phyloP scores from a whole-genome alignment of 2,113 vertebrate genomes.

The Gadus macrocephalus region DNA sequence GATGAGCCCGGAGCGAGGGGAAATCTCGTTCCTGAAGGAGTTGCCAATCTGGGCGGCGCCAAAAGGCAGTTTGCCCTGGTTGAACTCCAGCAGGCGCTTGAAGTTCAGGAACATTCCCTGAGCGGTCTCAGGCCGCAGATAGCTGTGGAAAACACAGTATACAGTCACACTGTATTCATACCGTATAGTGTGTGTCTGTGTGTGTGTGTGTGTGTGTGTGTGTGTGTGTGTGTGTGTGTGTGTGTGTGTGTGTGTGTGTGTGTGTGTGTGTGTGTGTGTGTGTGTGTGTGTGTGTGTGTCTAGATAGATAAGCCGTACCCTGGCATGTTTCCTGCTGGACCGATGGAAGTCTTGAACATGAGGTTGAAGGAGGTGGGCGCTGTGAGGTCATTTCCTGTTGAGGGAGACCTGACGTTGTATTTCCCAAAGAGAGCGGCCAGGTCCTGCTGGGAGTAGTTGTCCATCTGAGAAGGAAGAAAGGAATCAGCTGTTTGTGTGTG shows the following conservation, averaged over 20 bases:
- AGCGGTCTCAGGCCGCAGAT: slow-evolving; percentile 96
- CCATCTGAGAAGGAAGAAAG: slow-evolving; percentile 73
- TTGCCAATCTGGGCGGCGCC: slow-evolving; percentile 98
- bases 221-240: no score
- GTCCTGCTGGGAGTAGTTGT: slow-evolving; percentile 91
- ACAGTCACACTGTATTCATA: neutral
- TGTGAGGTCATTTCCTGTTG: slow-evolving; percentile 91
- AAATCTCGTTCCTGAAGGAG: slow-evolving; percentile 98
- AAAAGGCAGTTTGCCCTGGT: slow-evolving; percentile 96
- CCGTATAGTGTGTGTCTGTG: no score
- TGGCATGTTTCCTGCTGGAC: slow-evolving; percentile 93
- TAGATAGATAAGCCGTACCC: slow-evolving; percentile 71
- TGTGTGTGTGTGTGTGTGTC: no score
- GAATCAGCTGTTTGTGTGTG: no score
- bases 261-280: no score
- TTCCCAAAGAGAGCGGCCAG: slow-evolving; percentile 90
- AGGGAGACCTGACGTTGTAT: slow-evolving; percentile 92
- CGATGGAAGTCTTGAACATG: slow-evolving; percentile 98
- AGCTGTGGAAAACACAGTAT: slow-evolving; percentile 74
- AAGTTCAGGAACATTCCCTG: slow-evolving; percentile 99
- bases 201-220: no score
- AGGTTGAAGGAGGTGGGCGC: slow-evolving; percentile 93
- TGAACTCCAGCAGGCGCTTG: slow-evolving; percentile 96
- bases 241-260: no score
- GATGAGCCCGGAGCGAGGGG: slow-evolving; percentile 95